A percentile compares a stretch with the other conserved stretches of the same genome.
phyloP scores from a whole-genome alignment of 2,888 invertebrate genomes.

The Neocrepidodera transversa region DNA sequence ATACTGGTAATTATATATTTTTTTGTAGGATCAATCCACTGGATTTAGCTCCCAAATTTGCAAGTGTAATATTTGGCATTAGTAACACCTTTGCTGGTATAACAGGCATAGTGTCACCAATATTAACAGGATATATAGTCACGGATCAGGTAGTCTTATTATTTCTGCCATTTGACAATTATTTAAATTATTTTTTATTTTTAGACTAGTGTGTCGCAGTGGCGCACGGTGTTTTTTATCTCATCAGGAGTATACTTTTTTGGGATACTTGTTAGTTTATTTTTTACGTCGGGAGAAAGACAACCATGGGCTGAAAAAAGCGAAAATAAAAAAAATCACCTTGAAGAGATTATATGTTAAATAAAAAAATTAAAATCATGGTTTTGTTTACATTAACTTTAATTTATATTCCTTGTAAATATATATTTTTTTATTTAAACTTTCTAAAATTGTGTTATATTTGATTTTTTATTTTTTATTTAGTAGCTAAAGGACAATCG shows the following conservation, averaged over 20 bases:
- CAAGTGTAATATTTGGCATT: constrained; percentile 79
- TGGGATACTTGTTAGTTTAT: constrained; percentile 61
- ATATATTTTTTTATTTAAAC: too few species aligned
- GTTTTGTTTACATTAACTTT: too few species aligned
- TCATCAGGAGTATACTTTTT: constrained; percentile 79
- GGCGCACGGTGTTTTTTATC: constrained; percentile 86
- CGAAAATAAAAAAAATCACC: too few species aligned
- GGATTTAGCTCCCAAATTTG: constrained; percentile 83
- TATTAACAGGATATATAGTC: constrained; percentile 56
- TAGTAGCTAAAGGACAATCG: too few species aligned
- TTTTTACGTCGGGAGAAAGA: background rate
- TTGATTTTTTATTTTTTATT: too few species aligned
- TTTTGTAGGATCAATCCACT: constrained; percentile 57
- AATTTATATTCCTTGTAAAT: too few species aligned
- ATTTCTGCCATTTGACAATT: too few species aligned
- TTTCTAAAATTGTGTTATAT: too few species aligned
- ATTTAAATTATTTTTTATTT: constrained; percentile 8
- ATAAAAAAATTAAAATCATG: too few species aligned
- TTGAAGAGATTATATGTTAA: too few species aligned
- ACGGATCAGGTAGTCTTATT: background rate
- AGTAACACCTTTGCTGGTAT: constrained; percentile 82
- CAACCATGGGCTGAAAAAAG: constrained; percentile 2
- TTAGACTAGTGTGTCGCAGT: constrained; percentile 64
- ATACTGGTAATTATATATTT: too few species aligned
- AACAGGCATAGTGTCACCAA: constrained; percentile 81